A percentile compares a stretch with the other conserved stretches of the same genome.
phyloP scores from a whole-genome alignment of 2,888 invertebrate genomes.

The Galeopsomyia nigrocyanea region DNA sequence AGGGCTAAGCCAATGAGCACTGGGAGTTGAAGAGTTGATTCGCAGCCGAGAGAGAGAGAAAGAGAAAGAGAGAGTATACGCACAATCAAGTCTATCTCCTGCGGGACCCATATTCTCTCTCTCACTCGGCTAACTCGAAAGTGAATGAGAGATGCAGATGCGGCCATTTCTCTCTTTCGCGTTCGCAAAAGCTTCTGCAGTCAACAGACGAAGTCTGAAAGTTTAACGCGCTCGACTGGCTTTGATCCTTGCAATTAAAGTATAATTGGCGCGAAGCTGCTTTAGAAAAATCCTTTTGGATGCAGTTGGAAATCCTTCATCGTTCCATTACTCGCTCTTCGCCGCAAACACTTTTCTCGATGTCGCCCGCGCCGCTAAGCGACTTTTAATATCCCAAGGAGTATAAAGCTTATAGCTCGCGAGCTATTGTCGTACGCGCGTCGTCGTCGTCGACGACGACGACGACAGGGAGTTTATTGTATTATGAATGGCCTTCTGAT shows the following conservation, averaged over 20 bases:
- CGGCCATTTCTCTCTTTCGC: background rate
- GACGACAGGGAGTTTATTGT: conserved; percentile 8
- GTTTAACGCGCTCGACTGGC: conserved; percentile 10
- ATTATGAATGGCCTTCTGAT: conserved; percentile 17
- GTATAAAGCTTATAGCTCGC: background rate
- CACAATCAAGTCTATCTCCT: conserved; percentile 37
- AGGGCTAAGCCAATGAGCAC: conserved; percentile 8
- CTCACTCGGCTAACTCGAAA: conserved; percentile 6
- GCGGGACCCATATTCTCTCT: background rate
- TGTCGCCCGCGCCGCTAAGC: background rate
- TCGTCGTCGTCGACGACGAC: no score
- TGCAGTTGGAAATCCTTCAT: no score
- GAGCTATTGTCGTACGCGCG: background rate
- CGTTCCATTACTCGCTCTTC: no score
- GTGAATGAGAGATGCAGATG: conserved; percentile 41
- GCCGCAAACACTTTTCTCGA: no score
- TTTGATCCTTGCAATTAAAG: no score
- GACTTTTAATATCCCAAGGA: conserved; percentile 21
- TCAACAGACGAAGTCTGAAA: conserved; percentile 39
- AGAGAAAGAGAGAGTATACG: conserved; percentile 7
- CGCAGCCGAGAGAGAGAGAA: conserved; percentile 6
- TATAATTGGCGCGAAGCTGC: no score
- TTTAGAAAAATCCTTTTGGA: no score
- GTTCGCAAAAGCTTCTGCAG: conserved; percentile 26
- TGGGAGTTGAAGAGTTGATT: conserved; percentile 40